Conservation (phyloP, 2,888 invertebrate genomes). For the Ethmia dodecea region DNA sequence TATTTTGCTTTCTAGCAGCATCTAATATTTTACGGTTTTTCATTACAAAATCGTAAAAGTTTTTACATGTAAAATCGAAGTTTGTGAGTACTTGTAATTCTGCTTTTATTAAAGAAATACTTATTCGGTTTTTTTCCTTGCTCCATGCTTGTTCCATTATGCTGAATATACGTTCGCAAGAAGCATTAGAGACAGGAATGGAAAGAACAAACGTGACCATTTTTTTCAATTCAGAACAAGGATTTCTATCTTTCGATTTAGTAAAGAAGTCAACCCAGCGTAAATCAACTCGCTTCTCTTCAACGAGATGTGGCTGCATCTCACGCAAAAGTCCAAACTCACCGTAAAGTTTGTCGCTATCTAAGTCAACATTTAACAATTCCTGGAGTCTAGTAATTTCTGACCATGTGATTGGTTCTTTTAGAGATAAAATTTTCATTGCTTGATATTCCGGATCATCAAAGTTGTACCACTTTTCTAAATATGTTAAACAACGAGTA, state of each 20-base stretch:
- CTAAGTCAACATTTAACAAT: no score
- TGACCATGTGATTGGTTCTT: no score
- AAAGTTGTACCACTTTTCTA: no score
- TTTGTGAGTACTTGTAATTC: slow-evolving; percentile 9
- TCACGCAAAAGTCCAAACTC: no score
- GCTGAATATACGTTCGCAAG: slow-evolving; percentile 15
- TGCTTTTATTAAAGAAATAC: slow-evolving; percentile 10
- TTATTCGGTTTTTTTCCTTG: slow-evolving; percentile 13
- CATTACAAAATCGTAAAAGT: slow-evolving; percentile 9
- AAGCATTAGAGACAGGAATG: slow-evolving; percentile 17
- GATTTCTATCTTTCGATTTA: slow-evolving; percentile 15
- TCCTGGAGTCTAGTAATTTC: no score
- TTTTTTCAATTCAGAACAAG: slow-evolving; percentile 15
- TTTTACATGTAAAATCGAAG: slow-evolving; percentile 8
- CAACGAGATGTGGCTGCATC: slow-evolving; percentile 18
- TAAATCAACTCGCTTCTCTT: slow-evolving; percentile 16
- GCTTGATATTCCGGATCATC: no score
- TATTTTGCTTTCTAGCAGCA: slow-evolving; percentile 10
- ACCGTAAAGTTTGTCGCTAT: no score
- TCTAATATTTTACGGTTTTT: slow-evolving; percentile 13
- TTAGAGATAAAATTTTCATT: no score
- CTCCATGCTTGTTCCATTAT: slow-evolving; percentile 9
- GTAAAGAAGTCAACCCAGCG: slow-evolving; percentile 16
- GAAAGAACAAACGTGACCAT: slow-evolving; percentile 15
- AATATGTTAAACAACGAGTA: no score